Percentiles rank a stretch among this genome's conserved stretches.
phyloP scores from a whole-genome alignment of 2,797 vertebrate species.

The Sparidentex hasta region DNA sequence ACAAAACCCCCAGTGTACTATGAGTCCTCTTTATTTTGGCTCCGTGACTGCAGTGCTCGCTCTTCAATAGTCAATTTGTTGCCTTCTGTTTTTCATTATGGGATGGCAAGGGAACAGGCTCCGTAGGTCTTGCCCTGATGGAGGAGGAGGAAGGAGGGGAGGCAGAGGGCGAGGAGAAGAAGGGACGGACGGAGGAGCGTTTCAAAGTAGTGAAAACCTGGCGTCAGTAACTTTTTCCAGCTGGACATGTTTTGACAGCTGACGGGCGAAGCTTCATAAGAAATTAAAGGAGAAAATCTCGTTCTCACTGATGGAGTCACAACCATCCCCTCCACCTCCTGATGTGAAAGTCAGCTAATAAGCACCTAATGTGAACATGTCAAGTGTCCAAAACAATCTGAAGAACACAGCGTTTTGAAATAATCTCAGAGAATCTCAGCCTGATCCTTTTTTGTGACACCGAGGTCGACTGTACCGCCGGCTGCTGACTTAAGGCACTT shows the following conservation, averaged over 20 bases:
- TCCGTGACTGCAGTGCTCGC: conserved; percentile 39
- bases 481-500: conserved; percentile 52
- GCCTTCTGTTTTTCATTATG: conserved; percentile 79
- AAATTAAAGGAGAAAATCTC: conserved; percentile 75
- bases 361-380: no score
- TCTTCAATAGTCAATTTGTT: conserved; percentile 73
- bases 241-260: conserved; percentile 85
- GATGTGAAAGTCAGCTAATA: no score
- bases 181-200: conserved; percentile 13
- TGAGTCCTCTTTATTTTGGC: conserved; percentile 44
- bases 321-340: no score
- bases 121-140: conserved; percentile 32
- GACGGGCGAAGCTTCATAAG: conserved; percentile 73
- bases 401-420: conserved; percentile 48
- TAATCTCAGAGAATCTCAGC: conserved; percentile 34
- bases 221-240: conserved; percentile 75
- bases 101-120: conserved; percentile 43
- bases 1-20: conserved; percentile 24
- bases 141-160: conserved; percentile 40
- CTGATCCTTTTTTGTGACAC: conserved; percentile 51
- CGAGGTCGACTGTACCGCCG: conserved; percentile 28
- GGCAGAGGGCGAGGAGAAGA: conserved; percentile 4
- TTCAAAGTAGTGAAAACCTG: conserved; percentile 71
- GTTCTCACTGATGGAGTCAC: conserved; percentile 48
- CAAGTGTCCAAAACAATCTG: conserved; percentile 45